Evolutionary conservation across 2,888 invertebrate genomes (phyloP), one percentile per base, ranked within the genome.

Genomic region (Sisyra nigra): DNA sequence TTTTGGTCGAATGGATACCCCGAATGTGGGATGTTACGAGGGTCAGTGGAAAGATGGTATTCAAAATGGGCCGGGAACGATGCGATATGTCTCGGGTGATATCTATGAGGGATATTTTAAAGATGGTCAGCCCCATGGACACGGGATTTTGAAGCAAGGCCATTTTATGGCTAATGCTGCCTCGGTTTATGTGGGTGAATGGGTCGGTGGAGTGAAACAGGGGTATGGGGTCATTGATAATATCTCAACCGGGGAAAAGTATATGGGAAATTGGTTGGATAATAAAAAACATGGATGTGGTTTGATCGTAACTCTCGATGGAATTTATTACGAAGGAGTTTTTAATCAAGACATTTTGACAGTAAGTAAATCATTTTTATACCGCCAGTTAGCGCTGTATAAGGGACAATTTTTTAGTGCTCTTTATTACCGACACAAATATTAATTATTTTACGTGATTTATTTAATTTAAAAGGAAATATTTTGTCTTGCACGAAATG

Each of bases 221-320:
- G 92, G 92, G 0, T 92, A 92, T 53, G 91, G 91, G 1, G 84
- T 92, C 1, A 77, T 87, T 70, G 88, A 91, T 55, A 83, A 89
- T 53, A 82, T 86, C 40, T 71, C 78, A 18, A 81, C 76, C 52
- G 88, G 89, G 2, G 87, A 89, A 59, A 89, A 91, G 59, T 92
- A 91, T 60, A 72, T 92, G 60, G 92, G 92, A 5, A 78, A 78
- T 61, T 92, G 91, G 86, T 73, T 70, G 46, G 87, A 89, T 48
- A 85, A 86, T 57, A 75, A 78, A 57, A 80, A 83, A 48, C 80
- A 84, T 54, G 92, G 91, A 0, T 77, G 75, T 54, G 92, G 91
- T 3, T 67, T 85, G 46, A 84, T 91, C 44, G 86, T 92, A 11
- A 89, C 89, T 0, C 68, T 88, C 44, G 88, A 88, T 57, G 91